Percentiles rank a stretch among this genome's conserved stretches.
These are phyloP conservation scores for Euclidia mi DNA, from an alignment of 2,888 invertebrate genomes.

Conservation along the genomic window DNA sequence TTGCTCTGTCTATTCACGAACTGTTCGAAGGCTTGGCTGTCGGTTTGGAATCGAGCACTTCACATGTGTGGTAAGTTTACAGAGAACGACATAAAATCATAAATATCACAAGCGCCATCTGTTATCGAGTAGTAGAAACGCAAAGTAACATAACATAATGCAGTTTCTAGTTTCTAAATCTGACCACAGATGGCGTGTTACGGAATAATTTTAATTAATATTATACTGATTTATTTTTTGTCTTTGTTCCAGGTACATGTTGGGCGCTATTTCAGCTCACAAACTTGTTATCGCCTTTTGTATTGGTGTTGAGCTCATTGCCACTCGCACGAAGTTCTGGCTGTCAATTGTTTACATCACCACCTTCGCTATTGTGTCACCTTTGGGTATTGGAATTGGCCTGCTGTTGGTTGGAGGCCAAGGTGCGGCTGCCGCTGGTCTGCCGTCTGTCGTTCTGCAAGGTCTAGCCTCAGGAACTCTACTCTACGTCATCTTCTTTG, in stretches of 20 bases:
- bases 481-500: constrained; percentile 99
- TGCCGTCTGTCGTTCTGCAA: constrained; percentile 92
- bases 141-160: not conserved
- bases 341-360: constrained; percentile 92
- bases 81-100: not conserved
- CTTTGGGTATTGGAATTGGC: constrained; percentile 94
- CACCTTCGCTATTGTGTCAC: constrained; percentile 94
- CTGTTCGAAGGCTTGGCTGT: constrained; percentile 96
- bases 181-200: not conserved
- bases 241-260: constrained; percentile 91
- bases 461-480: constrained; percentile 98
- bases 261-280: constrained; percentile 95
- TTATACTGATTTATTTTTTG: no score
- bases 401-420: constrained; percentile 91
- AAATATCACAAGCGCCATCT: constrained; percentile 39
- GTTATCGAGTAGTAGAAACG: constrained; percentile 47
- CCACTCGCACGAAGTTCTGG: constrained; percentile 91
- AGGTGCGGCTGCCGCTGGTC: constrained; percentile 89
- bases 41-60: constrained; percentile 92
- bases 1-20: constrained; percentile 96
- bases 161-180: not conserved
- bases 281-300: constrained; percentile 97
- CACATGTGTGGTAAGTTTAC: constrained; percentile 77
- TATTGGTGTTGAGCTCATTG: constrained; percentile 95
- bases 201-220: no score